phyloP scores from a whole-genome alignment of 1,140 invertebrate genomes.

The Oncopeltus fasciatus region DNA sequence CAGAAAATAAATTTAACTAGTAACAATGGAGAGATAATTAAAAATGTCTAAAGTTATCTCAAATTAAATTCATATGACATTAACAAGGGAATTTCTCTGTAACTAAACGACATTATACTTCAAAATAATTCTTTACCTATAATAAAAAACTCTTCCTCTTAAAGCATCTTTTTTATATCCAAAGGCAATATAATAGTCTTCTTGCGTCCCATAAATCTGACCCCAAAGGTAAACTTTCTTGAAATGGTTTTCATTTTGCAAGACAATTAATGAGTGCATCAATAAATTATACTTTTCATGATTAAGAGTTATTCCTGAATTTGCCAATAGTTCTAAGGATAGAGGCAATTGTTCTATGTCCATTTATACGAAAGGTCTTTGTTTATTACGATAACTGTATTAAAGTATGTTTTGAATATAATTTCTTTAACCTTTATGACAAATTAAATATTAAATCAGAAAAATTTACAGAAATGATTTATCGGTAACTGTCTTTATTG shows the following conservation, averaged over 20 bases:
- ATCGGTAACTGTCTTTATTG: no score
- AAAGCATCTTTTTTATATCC: slow-evolving; percentile 52
- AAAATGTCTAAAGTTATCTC: no score
- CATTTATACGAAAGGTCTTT: background rate
- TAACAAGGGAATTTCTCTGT: no score
- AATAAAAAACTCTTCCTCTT: slow-evolving; percentile 48
- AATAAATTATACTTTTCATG: slow-evolving; percentile 8
- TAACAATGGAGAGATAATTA: no score
- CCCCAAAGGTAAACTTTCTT: slow-evolving; percentile 58
- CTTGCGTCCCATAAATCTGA: slow-evolving; percentile 44
- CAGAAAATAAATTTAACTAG: no score
- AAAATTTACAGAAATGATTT: no score
- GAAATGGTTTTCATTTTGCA: slow-evolving; percentile 64
- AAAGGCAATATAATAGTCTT: slow-evolving; percentile 58
- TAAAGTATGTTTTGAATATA: background rate
- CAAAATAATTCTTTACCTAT: no score
- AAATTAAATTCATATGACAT: no score
- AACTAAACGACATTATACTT: no score
- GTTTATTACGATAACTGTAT: background rate
- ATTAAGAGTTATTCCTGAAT: slow-evolving; percentile 9
- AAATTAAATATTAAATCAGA: no score
- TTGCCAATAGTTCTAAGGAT: background rate
- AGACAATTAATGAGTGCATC: slow-evolving; percentile 40
- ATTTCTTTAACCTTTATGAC: no score
- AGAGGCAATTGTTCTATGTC: slow-evolving; percentile 4